Evolutionary conservation across 1,140 invertebrate genomes (phyloP).

Genomic region (Zaprionus inermis): DNA sequence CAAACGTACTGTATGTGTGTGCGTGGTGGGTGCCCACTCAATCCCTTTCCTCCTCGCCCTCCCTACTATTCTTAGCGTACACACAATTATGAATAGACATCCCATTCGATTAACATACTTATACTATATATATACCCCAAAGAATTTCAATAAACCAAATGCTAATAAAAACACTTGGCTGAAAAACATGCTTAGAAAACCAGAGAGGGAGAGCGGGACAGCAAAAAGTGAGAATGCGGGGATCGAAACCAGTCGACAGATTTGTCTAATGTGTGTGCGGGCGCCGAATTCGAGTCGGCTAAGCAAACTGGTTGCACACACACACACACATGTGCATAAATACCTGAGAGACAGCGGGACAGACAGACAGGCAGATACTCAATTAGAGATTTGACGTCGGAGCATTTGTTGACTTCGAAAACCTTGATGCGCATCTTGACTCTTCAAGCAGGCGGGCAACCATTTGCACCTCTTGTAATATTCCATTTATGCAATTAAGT

Average conservation of each 20-base stretch:
- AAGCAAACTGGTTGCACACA: conserved; percentile 69
- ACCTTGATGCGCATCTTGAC: conserved; percentile 76
- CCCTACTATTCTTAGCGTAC: conserved; percentile 3
- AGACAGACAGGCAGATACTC: conserved; percentile 6
- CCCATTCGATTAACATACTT: conserved; percentile 30
- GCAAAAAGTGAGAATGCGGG: conserved; percentile 62
- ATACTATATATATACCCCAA: conserved; percentile 16
- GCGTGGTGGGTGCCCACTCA: conserved; percentile 20
- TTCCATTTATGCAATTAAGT: conserved; percentile 22
- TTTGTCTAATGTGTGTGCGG: conserved; percentile 71
- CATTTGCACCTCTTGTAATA: conserved; percentile 20
- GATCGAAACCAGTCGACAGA: conserved; percentile 65
- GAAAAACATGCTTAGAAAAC: neutral
- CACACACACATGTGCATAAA: conserved; percentile 9
- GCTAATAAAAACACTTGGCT: conserved; percentile 30
- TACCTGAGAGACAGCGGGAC: neutral
- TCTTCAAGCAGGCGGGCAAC: conserved; percentile 35
- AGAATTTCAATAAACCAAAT: conserved; percentile 44
- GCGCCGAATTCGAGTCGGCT: conserved; percentile 31
- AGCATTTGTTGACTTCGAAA: conserved; percentile 37
- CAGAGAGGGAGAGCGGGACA: conserved; percentile 31
- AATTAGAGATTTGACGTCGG: conserved; percentile 25
- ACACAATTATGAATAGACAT: conserved; percentile 20
- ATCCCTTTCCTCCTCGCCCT: neutral
- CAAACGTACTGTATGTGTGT: conserved; percentile 5